Percentiles rank a stretch among this genome's conserved stretches.
Conservation (phyloP, 2,888 invertebrate species). For the Omphaloscelis lunosa region DNA sequence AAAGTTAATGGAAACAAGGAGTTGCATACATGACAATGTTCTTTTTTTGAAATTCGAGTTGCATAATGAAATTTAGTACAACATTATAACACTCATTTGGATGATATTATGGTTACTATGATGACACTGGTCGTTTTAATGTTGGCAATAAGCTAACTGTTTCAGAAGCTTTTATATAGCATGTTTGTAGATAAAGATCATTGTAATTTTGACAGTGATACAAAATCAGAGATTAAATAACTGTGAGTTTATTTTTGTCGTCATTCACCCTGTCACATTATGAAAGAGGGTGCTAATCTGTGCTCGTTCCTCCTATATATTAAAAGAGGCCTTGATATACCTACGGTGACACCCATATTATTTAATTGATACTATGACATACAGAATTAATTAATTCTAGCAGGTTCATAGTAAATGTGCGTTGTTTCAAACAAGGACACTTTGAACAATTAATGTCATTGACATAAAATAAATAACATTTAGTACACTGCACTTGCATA, state of each 20-base stretch:
- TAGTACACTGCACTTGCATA: constrained; percentile 13
- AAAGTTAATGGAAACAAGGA: no score
- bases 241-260: not conserved
- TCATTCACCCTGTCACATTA: not conserved
- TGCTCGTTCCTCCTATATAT: no score
- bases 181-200: no score
- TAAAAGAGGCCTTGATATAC: not conserved
- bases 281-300: not conserved
- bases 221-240: not conserved
- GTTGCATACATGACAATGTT: no score
- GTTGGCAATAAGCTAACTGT: no score
- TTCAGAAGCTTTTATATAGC: no score
- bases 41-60: no score
- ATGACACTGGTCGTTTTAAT: no score
- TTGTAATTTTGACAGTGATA: not conserved
- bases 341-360: no score
- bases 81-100: no score
- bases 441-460: not conserved
- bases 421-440: not conserved
- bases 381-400: not conserved
- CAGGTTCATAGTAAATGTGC: not conserved
- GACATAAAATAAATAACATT: not conserved
- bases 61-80: no score
- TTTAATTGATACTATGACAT: not conserved
- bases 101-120: no score